Evolutionary conservation across 1,140 invertebrate genomes (phyloP), one percentile per base, ranked within the genome.

Genomic region (Trypoxylus dichotomus): DNA sequence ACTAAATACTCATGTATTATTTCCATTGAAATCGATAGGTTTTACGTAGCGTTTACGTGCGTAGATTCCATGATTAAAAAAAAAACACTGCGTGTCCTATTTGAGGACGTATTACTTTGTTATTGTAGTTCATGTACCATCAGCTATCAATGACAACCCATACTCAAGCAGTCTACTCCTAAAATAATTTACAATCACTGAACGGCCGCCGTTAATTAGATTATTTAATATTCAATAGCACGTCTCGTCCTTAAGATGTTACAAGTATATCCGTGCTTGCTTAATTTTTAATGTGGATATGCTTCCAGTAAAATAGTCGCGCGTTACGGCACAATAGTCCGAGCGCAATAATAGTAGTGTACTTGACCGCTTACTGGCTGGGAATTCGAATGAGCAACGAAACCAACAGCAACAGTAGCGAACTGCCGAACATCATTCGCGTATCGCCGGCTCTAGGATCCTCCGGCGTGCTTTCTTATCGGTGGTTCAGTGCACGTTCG

Each of bases 211-310:
- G 15, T 5, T 54, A 54, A 54, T 54, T 54, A 54, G 15, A 19
- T 54, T 54, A 19, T 54, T 54, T 54, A 54, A 54, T 54, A 54
- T 54, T 54, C 47, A n/a, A n/a, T 15, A n/a, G 19, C 47, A 54
- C 47, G 47, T 54, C 47, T 13, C 47, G 47, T 54, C 47, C 47
- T 54, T 54, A 54, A 54, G 47, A 54, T 54, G 47, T 54, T 54
- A 54, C 47, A 54, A 54, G 47, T 54, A 43, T 10, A 54, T 19
- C 19, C 47, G n/a, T 54, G 15, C 47, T 54, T 54, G 19, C 19
- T 54, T 54, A 54, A 37, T 19, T 19, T 19, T 19, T 19, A 54
- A 19, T 6, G 19, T n/a, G 19, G 6, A 15, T 15, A 7, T 54
- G 1, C 6, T 54, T 19, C 6, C 7, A 54, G 19, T 54, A 19